Evolutionary conservation across 2,888 invertebrate species (phyloP).

Genomic region (Pyrocoelia pectoralis): DNA sequence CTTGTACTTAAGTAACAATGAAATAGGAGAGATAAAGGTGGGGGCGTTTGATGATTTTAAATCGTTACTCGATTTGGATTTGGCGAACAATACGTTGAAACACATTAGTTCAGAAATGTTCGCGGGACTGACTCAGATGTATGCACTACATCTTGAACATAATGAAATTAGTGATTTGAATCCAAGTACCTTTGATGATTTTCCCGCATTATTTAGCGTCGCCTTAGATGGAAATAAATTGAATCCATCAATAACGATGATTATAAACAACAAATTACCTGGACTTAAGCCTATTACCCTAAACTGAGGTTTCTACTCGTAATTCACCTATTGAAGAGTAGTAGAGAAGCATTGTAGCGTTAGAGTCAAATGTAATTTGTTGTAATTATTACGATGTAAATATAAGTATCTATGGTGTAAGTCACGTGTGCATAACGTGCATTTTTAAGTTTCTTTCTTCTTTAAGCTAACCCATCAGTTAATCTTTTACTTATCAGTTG

Average conservation of each 20-base stretch:
- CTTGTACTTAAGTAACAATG: constrained; percentile 12
- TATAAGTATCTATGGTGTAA: too few species aligned
- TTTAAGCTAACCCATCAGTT: too few species aligned
- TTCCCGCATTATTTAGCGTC: background rate
- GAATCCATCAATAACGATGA: background rate
- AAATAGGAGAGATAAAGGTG: constrained; percentile 4
- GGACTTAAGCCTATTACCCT: background rate
- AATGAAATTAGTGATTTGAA: constrained; percentile 14
- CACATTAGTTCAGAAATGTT: background rate
- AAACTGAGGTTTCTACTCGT: too few species aligned
- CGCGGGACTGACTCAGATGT: background rate
- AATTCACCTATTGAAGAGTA: too few species aligned
- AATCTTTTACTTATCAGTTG: too few species aligned
- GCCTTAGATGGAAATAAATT: constrained; percentile 12
- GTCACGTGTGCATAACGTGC: too few species aligned
- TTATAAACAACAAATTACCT: constrained; percentile 3
- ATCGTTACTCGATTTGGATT: background rate
- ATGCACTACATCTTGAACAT: constrained; percentile 1
- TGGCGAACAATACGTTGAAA: constrained; percentile 9
- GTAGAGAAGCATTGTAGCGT: too few species aligned
- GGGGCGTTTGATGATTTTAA: constrained; percentile 10
- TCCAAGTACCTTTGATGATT: background rate
- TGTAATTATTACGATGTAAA: too few species aligned
- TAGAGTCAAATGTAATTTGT: too few species aligned
- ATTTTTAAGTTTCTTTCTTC: too few species aligned